Evolutionary conservation across 2,113 vertebrate species (phyloP).

Genomic region (Theristicus caerulescens): DNA sequence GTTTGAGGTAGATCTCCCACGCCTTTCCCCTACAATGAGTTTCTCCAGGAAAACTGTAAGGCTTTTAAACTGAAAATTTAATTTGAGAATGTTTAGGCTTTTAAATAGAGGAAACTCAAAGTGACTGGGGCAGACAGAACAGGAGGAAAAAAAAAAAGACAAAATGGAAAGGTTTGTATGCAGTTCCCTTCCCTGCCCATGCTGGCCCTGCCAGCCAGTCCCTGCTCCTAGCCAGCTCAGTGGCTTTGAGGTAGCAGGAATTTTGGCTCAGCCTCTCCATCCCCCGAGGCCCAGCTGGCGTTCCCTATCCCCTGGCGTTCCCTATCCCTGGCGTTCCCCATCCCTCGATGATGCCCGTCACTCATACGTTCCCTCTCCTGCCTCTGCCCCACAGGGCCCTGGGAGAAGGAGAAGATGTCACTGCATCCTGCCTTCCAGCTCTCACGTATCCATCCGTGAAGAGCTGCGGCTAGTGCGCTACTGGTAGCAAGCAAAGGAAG

Average conservation of each 20-base stretch:
- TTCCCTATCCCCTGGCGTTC: not conserved
- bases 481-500: accelerated
- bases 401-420: not conserved
- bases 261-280: not conserved
- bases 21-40: not conserved
- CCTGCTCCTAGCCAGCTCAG: not conserved
- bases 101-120: not conserved
- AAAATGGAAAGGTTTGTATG: not conserved
- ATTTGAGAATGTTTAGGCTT: not conserved
- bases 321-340: accelerated
- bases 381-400: accelerated
- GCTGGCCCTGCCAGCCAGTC: not conserved
- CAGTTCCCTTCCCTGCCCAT: not conserved
- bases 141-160: not conserved
- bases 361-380: not conserved
- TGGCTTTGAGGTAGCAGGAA: not conserved
- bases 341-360: accelerated
- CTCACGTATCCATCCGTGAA: not conserved
- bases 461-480: accelerated
- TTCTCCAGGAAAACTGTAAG: not conserved
- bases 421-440: not conserved
- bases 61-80: not conserved
- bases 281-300: accelerated
- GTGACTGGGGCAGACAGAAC: not conserved
- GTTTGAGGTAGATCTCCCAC: not conserved